phyloP scores from a whole-genome alignment of 2,113 vertebrate genomes.

The Leptobrachium leishanense region DNA sequence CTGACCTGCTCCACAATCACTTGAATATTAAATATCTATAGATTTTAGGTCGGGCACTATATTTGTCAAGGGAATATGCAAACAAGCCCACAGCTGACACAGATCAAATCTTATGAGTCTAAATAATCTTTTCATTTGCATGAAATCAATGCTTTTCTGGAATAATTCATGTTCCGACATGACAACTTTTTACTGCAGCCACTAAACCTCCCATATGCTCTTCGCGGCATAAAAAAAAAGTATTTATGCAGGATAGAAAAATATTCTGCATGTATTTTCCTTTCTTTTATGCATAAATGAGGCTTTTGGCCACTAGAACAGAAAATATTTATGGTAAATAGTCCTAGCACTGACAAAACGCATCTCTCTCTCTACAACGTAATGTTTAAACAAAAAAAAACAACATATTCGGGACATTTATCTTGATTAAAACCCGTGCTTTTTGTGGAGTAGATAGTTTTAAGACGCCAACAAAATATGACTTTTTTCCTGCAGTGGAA shows the following conservation, averaged over 20 bases:
- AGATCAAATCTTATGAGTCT: conserved; percentile 50
- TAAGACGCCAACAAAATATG: conserved; percentile 52
- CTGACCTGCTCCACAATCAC: conserved; percentile 21
- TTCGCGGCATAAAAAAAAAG: conserved; percentile 48
- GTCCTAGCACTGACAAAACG: conserved; percentile 51
- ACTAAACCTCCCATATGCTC: conserved; percentile 50
- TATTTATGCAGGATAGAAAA: conserved; percentile 52
- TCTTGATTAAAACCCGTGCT: conserved; percentile 57
- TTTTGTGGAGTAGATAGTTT: conserved; percentile 50
- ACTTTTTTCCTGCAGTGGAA: conserved; percentile 41
- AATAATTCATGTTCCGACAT: conserved; percentile 51
- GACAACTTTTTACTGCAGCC: conserved; percentile 49
- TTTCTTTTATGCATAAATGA: conserved; percentile 51
- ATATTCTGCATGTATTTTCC: conserved; percentile 48
- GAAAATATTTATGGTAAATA: conserved; percentile 58
- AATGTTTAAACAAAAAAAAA: conserved; percentile 52
- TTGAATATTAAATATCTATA: conserved; percentile 41
- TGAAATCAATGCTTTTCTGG: conserved; percentile 53
- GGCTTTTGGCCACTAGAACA: conserved; percentile 58
- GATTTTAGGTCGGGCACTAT: conserved; percentile 25
- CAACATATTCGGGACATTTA: conserved; percentile 54
- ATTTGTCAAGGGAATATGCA: conserved; percentile 44
- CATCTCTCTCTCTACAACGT: conserved; percentile 51
- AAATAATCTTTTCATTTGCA: conserved; percentile 54
- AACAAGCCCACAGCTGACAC: conserved; percentile 46